A percentile compares a stretch with the other conserved stretches of the same genome.
Conservation (phyloP, 1,140 invertebrate species). For the Lithobius niger region DNA sequence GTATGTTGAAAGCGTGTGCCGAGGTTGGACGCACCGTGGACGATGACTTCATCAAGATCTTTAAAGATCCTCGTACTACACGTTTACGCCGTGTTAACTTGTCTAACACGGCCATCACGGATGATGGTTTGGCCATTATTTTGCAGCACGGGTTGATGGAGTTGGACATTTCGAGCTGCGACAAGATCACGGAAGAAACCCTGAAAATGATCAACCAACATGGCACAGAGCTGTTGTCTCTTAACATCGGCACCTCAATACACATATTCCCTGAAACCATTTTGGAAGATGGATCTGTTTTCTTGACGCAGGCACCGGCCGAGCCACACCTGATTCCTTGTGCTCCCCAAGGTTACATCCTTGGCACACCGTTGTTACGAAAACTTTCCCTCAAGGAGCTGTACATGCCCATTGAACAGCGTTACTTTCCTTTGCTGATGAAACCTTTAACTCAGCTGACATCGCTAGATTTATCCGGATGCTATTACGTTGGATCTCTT, state of each 20-base stretch:
- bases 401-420: conserved; percentile 32
- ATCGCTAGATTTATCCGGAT: conserved; percentile 65
- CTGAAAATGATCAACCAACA: conserved; percentile 43
- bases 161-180: conserved; percentile 57
- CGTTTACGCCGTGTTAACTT: conserved; percentile 54
- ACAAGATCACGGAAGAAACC: conserved; percentile 43
- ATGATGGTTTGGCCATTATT: conserved; percentile 49
- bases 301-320: conserved; percentile 2
- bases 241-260: conserved; percentile 28
- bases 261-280: conserved; percentile 20
- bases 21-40: conserved; percentile 1
- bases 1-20: conserved; percentile 14
- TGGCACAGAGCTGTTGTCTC: conserved; percentile 26
- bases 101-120: conserved; percentile 50
- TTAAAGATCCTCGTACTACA: conserved; percentile 44
- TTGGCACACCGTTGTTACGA: conserved; percentile 49
- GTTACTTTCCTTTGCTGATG: conserved; percentile 40
- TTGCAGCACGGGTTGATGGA: conserved; percentile 53
- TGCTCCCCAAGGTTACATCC: conserved; percentile 31
- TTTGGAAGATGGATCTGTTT: not conserved
- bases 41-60: conserved; percentile 13
- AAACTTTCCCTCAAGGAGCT: conserved; percentile 45
- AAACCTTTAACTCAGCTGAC: conserved; percentile 46
- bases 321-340: not conserved
- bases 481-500: conserved; percentile 42